A percentile compares a stretch with the other conserved stretches of the same genome.
Evolutionary conservation across 2,888 invertebrate genomes (phyloP).

Genomic region (Allacma fusca): DNA sequence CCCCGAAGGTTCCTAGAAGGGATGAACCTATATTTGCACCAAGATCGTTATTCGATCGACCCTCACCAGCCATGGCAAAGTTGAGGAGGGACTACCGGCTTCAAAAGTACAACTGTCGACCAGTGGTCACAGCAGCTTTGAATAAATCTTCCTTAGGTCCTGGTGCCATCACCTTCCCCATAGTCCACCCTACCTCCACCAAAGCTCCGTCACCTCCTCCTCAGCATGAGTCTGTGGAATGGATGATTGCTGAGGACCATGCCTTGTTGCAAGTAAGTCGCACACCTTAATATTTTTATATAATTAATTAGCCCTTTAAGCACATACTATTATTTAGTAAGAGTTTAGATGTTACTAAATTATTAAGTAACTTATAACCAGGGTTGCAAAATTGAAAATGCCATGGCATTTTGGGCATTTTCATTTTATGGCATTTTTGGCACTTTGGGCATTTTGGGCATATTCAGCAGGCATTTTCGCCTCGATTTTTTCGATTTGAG

Average conservation of each 20-base stretch:
- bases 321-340: too few species aligned
- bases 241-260: constrained; percentile 91
- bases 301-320: too few species aligned
- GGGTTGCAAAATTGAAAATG: too few species aligned
- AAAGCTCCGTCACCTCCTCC: constrained; percentile 69
- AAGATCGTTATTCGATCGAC: constrained; percentile 81
- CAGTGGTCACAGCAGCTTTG: constrained; percentile 33
- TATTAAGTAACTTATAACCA: too few species aligned
- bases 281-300: too few species aligned
- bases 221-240: constrained; percentile 79
- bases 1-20: constrained; percentile 69
- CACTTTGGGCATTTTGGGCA: too few species aligned
- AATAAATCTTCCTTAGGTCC: constrained; percentile 53
- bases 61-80: constrained; percentile 77
- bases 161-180: constrained; percentile 60
- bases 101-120: constrained; percentile 70
- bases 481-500: too few species aligned
- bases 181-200: constrained; percentile 51
- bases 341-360: too few species aligned
- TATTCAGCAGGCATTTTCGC: too few species aligned
- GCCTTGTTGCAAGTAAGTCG: constrained; percentile 77
- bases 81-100: constrained; percentile 79
- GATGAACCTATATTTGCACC: constrained; percentile 81
- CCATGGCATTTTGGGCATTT: too few species aligned
- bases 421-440: too few species aligned